phyloP scores from a whole-genome alignment of 2,888 invertebrate genomes.

The Trichacis sp. region DNA sequence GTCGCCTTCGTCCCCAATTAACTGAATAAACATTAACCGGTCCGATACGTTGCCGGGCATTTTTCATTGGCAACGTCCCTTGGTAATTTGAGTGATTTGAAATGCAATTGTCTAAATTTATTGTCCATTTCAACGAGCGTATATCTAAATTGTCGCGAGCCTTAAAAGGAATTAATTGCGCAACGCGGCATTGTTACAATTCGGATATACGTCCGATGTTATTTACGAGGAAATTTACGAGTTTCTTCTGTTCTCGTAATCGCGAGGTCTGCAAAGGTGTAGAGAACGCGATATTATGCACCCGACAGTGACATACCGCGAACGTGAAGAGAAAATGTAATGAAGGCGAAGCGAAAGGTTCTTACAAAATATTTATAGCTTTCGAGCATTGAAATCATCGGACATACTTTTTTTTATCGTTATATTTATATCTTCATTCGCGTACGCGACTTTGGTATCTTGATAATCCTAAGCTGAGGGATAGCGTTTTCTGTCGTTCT shows the following conservation, averaged over 20 bases:
- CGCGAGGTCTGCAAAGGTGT: conserved; percentile 25
- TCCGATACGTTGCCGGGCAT: neutral
- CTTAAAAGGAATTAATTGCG: conserved; percentile 27
- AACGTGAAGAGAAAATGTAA: conserved; percentile 58
- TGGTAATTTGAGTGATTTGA: neutral
- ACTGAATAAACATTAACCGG: neutral
- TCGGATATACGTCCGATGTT: conserved; percentile 35
- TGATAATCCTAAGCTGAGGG: neutral
- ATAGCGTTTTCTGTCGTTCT: too few relatives aligned
- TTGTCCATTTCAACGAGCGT: neutral
- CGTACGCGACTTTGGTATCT: neutral
- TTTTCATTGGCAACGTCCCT: neutral
- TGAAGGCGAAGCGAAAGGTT: conserved; percentile 25
- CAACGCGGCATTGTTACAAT: conserved; percentile 27
- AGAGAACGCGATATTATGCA: conserved; percentile 34
- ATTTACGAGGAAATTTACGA: conserved; percentile 38
- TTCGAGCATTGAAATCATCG: conserved; percentile 11
- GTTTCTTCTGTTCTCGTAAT: conserved; percentile 32
- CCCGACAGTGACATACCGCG: conserved; percentile 58
- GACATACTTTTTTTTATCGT: neutral
- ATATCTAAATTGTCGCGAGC: conserved; percentile 15
- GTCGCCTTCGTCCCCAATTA: neutral
- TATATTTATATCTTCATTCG: neutral
- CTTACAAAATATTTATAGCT: conserved; percentile 19
- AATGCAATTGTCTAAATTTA: conserved; percentile 4